Conservation (phyloP, 2,113 vertebrate species). For the Phylloscopus trochilus region DNA sequence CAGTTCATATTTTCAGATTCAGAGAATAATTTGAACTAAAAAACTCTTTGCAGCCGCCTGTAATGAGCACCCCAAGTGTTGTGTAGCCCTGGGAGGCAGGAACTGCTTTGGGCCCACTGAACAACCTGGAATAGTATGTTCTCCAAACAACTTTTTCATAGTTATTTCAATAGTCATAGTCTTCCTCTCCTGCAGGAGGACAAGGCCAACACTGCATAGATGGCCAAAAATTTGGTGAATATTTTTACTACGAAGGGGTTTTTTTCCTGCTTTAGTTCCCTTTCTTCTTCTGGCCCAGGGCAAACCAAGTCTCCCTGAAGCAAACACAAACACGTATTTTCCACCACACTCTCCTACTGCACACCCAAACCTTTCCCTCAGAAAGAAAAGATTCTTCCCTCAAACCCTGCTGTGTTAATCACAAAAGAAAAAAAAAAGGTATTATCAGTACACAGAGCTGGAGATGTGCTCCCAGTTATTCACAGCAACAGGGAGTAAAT, state of each 20-base stretch:
- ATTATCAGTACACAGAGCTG: background rate
- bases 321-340: background rate
- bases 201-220: background rate
- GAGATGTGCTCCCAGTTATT: background rate
- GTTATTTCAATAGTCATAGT: background rate
- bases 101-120: background rate
- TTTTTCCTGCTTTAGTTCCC: background rate
- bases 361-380: background rate
- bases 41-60: background rate
- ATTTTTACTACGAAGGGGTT: accelerated
- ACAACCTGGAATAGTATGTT: background rate
- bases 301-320: background rate
- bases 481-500: background rate
- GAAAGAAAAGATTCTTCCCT: background rate
- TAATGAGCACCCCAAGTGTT: accelerated
- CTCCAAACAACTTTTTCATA: background rate
- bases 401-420: background rate
- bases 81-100: background rate
- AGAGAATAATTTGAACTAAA: background rate
- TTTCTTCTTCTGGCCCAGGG: background rate
- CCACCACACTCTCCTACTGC: background rate
- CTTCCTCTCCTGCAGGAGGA: background rate
- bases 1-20: background rate
- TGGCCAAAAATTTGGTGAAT: background rate
- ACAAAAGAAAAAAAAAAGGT: background rate